Conservation (phyloP, 2,113 vertebrate genomes). For the Labeo rohita region DNA sequence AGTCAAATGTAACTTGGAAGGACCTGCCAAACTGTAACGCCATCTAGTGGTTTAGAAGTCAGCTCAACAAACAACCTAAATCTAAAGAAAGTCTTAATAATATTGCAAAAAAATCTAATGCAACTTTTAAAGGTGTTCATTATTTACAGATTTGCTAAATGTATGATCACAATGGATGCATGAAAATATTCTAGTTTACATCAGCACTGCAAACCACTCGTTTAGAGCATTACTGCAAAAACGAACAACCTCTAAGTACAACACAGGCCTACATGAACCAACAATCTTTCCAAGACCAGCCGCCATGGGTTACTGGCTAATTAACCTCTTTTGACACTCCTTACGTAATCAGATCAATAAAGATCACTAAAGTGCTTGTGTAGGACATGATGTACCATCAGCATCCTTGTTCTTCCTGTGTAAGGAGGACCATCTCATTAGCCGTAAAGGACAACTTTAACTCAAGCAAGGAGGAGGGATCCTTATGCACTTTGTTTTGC, state of each 20-base stretch:
- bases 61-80: neutral
- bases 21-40: conserved; percentile 61
- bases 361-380: conserved; percentile 72
- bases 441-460: conserved; percentile 59
- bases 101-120: neutral
- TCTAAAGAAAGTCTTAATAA: neutral
- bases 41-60: conserved; percentile 60
- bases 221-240: neutral
- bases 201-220: neutral
- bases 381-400: conserved; percentile 73
- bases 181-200: neutral
- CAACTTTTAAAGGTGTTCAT: neutral
- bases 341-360: conserved; percentile 75
- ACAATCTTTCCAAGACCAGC: conserved; percentile 65
- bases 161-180: neutral
- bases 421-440: conserved; percentile 61
- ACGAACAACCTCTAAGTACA: neutral
- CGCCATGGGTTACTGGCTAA: conserved; percentile 78
- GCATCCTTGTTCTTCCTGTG: conserved; percentile 69
- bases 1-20: neutral
- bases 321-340: conserved; percentile 74
- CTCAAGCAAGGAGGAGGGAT: conserved; percentile 54
- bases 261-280: conserved; percentile 46
- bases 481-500: conserved; percentile 62
- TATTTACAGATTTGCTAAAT: neutral